Evolutionary conservation across 2,113 vertebrate genomes (phyloP), one percentile per base, ranked within the genome.

Genomic region (Myocastor coypus): DNA sequence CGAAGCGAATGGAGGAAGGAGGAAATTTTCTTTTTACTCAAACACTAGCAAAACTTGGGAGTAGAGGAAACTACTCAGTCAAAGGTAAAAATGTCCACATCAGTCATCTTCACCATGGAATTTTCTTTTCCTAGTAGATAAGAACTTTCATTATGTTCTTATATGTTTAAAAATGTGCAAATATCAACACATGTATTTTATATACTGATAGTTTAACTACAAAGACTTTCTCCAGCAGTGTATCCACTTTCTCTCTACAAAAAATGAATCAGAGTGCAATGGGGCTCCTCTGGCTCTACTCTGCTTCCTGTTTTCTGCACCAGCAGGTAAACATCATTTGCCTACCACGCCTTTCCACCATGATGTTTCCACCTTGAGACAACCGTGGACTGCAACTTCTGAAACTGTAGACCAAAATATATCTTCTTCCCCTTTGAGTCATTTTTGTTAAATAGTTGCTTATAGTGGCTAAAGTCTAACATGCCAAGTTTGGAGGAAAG

Each of bases 151-250:
- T 75, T 24, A 63, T 34, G 1, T 91, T 52, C 34, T 24, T 26
- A 3, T 86, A n/a, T 59, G 95, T 94, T 86, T 28, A 32, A 84
- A 86, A 93, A 77, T 61, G 26, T 82, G 40, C 71, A 91, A 80
- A 52, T 37, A 40, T 14, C 32, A 78, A 66, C 28, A 42, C 4
- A n/a, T 2, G 30, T 37, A 37, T n/a, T 83, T 92, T 77, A 64
- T 69, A n/a, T n/a, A 28, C 34, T 3, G 24, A 28, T 30, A 26
- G 14, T 78, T 83, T 81, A 89, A 84, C 73, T 10, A 50, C 30
- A 32, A 80, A 81, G 81, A 61, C 61, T 82, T 32, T 52, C 57
- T 66, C 46, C 13, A 20, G n/a, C 19, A 4, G 5, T 63, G 24
- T 32, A 42, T 42, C 83, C 32, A 34, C 71, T 75, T 42, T 83